phyloP scores from a whole-genome alignment of 2,888 invertebrate species.

The Nephrotoma flavescens region DNA sequence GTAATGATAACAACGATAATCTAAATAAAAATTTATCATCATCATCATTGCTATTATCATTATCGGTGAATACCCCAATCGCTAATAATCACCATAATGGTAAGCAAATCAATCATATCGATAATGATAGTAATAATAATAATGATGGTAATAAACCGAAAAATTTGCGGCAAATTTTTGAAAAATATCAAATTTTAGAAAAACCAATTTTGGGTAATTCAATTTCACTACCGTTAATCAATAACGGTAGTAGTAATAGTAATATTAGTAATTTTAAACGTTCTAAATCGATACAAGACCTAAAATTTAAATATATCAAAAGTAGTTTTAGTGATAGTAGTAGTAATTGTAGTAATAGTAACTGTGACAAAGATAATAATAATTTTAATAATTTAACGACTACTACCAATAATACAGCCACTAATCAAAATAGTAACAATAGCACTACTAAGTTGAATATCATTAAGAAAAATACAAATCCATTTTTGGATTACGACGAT shows the following conservation, averaged over 20 bases:
- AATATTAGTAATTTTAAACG: not conserved
- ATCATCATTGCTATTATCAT: slow-evolving; percentile 8
- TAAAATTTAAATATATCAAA: not conserved
- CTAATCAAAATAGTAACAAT: slow-evolving; percentile 7
- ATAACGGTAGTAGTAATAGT: not conserved
- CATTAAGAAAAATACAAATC: slow-evolving; percentile 22
- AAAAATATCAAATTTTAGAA: not conserved
- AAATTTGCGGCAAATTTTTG: not conserved
- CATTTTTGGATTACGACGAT: slow-evolving; percentile 29
- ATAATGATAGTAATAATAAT: slow-evolving; percentile 15
- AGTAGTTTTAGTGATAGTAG: not conserved
- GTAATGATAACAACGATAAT: slow-evolving; percentile 10
- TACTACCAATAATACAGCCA: not conserved
- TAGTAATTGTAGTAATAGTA: slow-evolving; percentile 9
- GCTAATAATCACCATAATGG: slow-evolving; percentile 14
- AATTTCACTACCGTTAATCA: not conserved
- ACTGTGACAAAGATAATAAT: slow-evolving; percentile 1
- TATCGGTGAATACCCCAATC: slow-evolving; percentile 4
- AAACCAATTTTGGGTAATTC: slow-evolving; percentile 8
- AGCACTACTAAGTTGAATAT: slow-evolving; percentile 1
- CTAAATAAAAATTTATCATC: not conserved
- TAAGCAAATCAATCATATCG: slow-evolving; percentile 14
- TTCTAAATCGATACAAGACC: not conserved
- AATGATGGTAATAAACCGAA: slow-evolving; percentile 8
- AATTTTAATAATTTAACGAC: slow-evolving; percentile 1